Evolutionary conservation across 2,888 invertebrate species (phyloP), one percentile per base, ranked within the genome.

Genomic region (Psococerastis gibbosa): DNA sequence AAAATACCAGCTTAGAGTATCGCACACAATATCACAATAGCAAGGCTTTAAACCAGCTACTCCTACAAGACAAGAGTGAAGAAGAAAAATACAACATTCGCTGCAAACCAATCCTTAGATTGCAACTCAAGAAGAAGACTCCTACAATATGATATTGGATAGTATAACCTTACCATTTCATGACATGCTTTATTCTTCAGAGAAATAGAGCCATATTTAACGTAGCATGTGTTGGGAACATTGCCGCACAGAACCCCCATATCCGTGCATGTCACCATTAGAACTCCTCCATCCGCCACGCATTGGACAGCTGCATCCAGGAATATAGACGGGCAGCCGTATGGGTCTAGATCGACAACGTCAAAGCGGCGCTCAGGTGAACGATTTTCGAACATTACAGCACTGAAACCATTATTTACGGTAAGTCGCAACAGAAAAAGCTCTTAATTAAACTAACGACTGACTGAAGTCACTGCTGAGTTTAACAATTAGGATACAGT

Each of bases 181-280:
- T 99, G 97, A 54, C 92, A 94, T 43, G 78, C 74, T 56, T 82
- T 85, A 11, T 78, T 75, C 54, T 79, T 77, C 35, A 95, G 60
- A 2, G 95, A 83, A 45, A 92, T 66, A 1, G 92, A 75, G 1
- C 95, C 95, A 58, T 99, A 99, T 66, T 94, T 95, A 6, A 76
- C 73, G 53, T 78, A 73, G 58, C 95, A 95, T 0, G 94, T 85
- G 63, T 98, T 97, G 0, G 91, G 84, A 0, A 83, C 73, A 64
- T 94, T 95, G 0, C 98, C 98, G 45, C 94, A 94, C 35, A 98
- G 61, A 0, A 95, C 82, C 0, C 82, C 88, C 85, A 94, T 89
- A 60, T 99, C 98, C 0, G 98, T 99, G 20, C 94, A 95, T 0
- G 98, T 99, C 0, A 98, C 78, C 52, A 95, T 71, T 22, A 99